phyloP scores from a whole-genome alignment of 2,797 vertebrate genomes.

The Urophycis tenuis region DNA sequence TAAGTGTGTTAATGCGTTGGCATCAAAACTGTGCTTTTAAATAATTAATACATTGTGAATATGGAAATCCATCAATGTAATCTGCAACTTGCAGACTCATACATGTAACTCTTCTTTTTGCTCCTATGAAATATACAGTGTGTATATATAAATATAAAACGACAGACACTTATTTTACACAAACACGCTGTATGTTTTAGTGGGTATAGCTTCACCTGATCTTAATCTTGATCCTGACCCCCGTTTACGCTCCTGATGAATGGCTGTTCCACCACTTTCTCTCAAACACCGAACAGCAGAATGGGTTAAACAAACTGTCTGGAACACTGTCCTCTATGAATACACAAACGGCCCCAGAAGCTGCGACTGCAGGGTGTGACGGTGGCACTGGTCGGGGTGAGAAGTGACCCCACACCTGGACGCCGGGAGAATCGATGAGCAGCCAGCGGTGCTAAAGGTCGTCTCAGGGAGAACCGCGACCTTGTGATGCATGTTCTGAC shows the following conservation, averaged over 20 bases:
- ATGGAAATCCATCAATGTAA: not conserved
- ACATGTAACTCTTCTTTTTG: no score
- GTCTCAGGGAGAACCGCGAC: not conserved
- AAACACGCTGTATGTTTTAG: not conserved
- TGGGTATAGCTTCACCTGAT: not conserved
- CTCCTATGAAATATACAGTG: no score
- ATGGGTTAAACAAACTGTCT: conserved; percentile 30
- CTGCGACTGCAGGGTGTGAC: conserved; percentile 27
- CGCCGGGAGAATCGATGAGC: not conserved
- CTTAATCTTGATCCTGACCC: not conserved
- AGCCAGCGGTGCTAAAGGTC: not conserved
- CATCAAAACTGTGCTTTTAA: not conserved
- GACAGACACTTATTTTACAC: not conserved
- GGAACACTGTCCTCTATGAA: conserved; percentile 49
- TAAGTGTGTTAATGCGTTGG: not conserved
- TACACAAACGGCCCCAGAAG: conserved; percentile 52
- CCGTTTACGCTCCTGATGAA: not conserved
- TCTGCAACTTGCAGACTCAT: not conserved
- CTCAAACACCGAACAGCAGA: conserved; percentile 24
- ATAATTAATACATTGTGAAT: not conserved
- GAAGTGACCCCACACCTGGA: not conserved
- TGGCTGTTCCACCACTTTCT: not conserved
- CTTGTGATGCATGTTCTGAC: not conserved
- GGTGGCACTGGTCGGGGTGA: not conserved
- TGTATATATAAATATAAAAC: no score